A percentile compares a stretch with the other conserved stretches of the same genome.
Conservation (phyloP, 2,113 vertebrate species). For the Phocoena phocoena region DNA sequence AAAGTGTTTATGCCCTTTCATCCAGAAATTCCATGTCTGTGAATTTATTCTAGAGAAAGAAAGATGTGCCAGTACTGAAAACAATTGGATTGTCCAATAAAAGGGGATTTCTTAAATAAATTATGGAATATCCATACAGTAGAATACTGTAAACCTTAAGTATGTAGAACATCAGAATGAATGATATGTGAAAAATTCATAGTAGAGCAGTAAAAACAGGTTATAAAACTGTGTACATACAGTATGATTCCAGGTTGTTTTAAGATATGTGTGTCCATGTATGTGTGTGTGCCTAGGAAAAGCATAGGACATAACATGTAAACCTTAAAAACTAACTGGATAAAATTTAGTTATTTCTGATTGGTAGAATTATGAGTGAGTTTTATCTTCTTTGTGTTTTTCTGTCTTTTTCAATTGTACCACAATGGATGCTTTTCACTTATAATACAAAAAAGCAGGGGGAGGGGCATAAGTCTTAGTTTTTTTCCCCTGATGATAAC, state of each 20-base stretch:
- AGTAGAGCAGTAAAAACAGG: background rate
- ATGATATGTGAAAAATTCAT: background rate
- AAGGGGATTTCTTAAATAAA: background rate
- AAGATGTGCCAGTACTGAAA: background rate
- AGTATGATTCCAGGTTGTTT: background rate
- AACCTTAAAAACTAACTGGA: background rate
- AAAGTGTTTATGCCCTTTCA: background rate
- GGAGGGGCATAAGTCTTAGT: background rate
- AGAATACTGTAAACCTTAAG: background rate
- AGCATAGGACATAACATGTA: background rate
- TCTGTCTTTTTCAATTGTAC: background rate
- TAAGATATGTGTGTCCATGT: background rate
- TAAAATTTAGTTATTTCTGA: background rate
- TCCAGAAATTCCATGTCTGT: background rate
- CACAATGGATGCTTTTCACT: background rate
- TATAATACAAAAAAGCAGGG: background rate
- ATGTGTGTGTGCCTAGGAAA: background rate
- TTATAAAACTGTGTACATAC: background rate
- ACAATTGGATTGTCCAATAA: background rate
- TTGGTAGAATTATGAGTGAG: background rate
- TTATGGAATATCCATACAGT: background rate
- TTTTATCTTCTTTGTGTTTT: slow-evolving; percentile 17
- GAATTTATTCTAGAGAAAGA: background rate
- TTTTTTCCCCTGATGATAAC: background rate
- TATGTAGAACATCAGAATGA: background rate